A percentile compares a stretch with the other conserved stretches of the same genome.
phyloP scores from a whole-genome alignment of 2,113 vertebrate genomes.

The Tonatia bakeri region DNA sequence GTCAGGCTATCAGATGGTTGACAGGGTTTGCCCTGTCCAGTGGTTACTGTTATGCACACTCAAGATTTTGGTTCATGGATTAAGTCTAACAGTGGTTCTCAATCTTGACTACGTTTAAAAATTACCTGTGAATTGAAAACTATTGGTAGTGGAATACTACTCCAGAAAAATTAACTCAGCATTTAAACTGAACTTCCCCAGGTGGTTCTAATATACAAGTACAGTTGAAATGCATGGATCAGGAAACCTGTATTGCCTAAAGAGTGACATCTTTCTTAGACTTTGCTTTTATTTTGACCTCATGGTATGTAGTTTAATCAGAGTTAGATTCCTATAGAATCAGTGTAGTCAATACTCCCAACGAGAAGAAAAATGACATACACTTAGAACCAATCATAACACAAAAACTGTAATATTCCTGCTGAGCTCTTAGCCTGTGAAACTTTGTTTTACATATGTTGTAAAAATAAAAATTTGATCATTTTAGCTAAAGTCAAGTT shows the following conservation, averaged over 20 bases:
- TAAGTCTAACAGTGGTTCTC: not conserved
- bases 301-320: not conserved
- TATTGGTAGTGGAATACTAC: not conserved
- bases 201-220: not conserved
- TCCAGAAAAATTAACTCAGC: not conserved
- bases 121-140: not conserved
- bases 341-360: not conserved
- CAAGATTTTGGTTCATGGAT: not conserved
- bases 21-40: not conserved
- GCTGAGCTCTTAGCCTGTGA: not conserved
- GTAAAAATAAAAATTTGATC: not conserved
- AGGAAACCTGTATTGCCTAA: not conserved
- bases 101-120: not conserved
- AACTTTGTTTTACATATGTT: conserved; percentile 3
- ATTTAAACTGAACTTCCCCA: not conserved
- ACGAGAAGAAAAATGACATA: not conserved
- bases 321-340: not conserved
- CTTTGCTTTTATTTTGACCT: not conserved
- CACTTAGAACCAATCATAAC: not conserved
- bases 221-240: not conserved
- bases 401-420: not conserved
- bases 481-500: not conserved
- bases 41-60: not conserved
- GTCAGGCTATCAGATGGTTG: not conserved
- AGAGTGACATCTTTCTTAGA: not conserved